phyloP scores from a whole-genome alignment of 2,113 vertebrate species.

The Tauraco erythrolophus region DNA sequence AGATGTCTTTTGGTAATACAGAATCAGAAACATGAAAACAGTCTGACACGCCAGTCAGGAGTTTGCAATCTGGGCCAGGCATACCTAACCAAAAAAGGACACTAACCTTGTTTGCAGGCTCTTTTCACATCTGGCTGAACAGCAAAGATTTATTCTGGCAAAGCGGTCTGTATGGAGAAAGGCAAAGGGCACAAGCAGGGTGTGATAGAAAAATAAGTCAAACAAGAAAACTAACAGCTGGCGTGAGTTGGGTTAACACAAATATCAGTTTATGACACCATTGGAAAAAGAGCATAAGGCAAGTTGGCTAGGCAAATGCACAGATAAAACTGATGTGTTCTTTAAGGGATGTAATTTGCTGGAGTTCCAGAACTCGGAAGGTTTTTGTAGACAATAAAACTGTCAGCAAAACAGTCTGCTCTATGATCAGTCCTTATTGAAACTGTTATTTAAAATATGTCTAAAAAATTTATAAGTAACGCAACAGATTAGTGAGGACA shows the following conservation, averaged over 20 bases:
- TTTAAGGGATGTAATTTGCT: neutral
- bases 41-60: neutral
- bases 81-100: slow-evolving; percentile 21
- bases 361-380: neutral
- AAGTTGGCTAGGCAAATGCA: neutral
- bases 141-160: neutral
- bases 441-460: neutral
- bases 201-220: neutral
- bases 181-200: neutral
- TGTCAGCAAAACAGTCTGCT: neutral
- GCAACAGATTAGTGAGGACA: neutral
- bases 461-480: neutral
- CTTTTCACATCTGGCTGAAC: neutral
- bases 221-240: neutral
- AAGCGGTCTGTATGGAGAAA: neutral
- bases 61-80: neutral
- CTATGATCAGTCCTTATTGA: neutral
- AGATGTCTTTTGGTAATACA: neutral
- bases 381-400: neutral
- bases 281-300: neutral
- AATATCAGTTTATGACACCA: neutral
- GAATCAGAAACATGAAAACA: neutral
- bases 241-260: neutral
- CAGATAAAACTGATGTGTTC: neutral
- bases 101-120: neutral